Evolutionary conservation across 2,797 vertebrate species (phyloP).

Genomic region (Micromesistius poutassou): DNA sequence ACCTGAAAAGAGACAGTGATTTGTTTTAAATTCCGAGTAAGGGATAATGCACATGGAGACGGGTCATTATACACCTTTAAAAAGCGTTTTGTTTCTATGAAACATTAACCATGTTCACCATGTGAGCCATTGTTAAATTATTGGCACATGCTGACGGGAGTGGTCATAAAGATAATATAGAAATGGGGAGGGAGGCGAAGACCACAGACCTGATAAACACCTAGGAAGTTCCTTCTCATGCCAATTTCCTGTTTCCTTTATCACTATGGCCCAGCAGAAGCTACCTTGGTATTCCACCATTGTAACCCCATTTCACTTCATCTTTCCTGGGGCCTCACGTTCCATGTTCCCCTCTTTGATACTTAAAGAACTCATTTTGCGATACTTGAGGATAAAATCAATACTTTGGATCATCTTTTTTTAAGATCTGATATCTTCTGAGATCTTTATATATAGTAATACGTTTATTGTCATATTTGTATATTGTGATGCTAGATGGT

Average conservation of each 20-base stretch:
- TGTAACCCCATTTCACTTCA: not conserved
- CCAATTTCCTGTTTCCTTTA: not conserved
- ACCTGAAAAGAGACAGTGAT: not conserved
- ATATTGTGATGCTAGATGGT: no score
- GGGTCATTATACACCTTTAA: no score
- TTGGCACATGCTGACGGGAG: not conserved
- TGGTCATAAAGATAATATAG: not conserved
- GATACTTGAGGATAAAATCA: no score
- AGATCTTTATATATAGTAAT: no score
- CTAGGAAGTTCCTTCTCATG: not conserved
- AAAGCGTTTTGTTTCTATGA: not conserved
- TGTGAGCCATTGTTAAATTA: not conserved
- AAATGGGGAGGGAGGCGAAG: not conserved
- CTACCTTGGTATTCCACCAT: not conserved
- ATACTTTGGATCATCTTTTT: no score
- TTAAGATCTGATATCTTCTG: no score
- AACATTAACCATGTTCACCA: not conserved
- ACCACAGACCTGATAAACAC: not conserved
- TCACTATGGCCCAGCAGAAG: not conserved
- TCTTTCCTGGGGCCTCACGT: no score
- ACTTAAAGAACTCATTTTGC: no score
- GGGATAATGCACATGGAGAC: no score
- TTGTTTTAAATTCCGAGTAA: not conserved
- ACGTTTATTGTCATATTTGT: no score
- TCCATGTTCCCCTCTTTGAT: no score